A percentile compares a stretch with the other conserved stretches of the same genome.
These are phyloP conservation scores for Oostethus manadensis DNA, from an alignment of 2,113 vertebrate species.

Conservation along the genomic window DNA sequence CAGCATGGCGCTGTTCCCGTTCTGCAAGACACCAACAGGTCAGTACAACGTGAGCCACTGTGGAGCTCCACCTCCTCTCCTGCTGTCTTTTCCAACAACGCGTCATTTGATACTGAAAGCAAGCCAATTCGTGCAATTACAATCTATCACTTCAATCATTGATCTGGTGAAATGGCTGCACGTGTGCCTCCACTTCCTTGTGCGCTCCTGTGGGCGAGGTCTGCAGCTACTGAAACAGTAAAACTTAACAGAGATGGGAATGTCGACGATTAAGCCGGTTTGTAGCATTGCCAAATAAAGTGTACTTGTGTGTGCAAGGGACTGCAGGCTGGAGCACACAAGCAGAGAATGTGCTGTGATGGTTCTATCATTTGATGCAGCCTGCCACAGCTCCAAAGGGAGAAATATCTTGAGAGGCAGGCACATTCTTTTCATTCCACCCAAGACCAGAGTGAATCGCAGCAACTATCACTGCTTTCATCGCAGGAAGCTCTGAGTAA, in stretches of 20 bases:
- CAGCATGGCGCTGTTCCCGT: constrained; percentile 57
- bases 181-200: background rate
- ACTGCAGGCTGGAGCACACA: background rate
- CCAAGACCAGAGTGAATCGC: background rate
- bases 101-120: constrained; percentile 1
- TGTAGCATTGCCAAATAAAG: no score
- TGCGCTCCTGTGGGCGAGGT: background rate
- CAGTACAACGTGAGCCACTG: constrained; percentile 46
- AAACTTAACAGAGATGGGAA: background rate
- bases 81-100: background rate
- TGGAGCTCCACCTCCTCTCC: constrained; percentile 32
- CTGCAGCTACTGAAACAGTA: background rate
- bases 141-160: background rate
- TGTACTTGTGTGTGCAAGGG: no score
- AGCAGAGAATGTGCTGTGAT: background rate
- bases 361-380: background rate
- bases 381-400: background rate
- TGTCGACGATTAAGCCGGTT: background rate
- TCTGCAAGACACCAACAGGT: constrained; percentile 65
- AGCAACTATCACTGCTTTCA: constrained; percentile 3
- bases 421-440: constrained; percentile 19
- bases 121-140: background rate
- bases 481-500: background rate
- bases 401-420: constrained; percentile 7
- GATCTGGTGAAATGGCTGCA: background rate